These are phyloP conservation scores for Mus spicilegus DNA, from an alignment of 2,113 vertebrate genomes.

Conservation along the genomic window DNA sequence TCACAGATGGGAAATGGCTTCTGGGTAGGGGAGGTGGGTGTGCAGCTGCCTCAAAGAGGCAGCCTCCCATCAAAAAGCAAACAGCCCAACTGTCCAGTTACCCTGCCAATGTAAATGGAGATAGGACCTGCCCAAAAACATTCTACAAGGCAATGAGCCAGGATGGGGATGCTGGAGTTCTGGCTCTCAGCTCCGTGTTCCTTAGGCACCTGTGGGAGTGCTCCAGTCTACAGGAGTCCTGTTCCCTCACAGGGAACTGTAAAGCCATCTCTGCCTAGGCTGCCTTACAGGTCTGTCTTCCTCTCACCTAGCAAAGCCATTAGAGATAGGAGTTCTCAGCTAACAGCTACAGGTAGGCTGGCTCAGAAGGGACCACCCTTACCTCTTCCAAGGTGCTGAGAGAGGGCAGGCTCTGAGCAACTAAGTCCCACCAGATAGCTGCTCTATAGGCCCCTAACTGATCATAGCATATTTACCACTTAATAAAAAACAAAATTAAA, in stretches of 20 bases:
- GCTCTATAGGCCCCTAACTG: neutral
- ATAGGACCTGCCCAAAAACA: neutral
- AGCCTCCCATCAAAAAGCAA: neutral
- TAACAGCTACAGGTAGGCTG: neutral
- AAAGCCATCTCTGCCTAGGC: neutral
- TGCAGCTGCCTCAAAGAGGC: constrained; percentile 12
- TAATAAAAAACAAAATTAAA: neutral
- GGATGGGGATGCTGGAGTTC: neutral
- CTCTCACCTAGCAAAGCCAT: neutral
- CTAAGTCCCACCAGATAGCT: neutral
- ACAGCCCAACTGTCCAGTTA: neutral
- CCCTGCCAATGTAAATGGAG: neutral
- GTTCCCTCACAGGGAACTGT: neutral
- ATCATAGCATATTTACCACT: neutral
- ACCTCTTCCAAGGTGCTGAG: neutral
- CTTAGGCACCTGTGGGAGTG: too few relatives aligned
- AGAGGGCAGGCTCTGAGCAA: neutral
- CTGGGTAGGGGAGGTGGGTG: neutral
- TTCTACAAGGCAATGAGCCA: neutral
- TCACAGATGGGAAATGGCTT: constrained; percentile 8
- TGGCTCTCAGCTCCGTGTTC: neutral
- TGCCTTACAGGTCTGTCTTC: neutral
- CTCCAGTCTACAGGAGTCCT: neutral
- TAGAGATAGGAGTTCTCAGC: neutral
- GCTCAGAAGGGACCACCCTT: neutral